Conservation (phyloP, 2,113 vertebrate species). For the Ammospiza caudacuta region DNA sequence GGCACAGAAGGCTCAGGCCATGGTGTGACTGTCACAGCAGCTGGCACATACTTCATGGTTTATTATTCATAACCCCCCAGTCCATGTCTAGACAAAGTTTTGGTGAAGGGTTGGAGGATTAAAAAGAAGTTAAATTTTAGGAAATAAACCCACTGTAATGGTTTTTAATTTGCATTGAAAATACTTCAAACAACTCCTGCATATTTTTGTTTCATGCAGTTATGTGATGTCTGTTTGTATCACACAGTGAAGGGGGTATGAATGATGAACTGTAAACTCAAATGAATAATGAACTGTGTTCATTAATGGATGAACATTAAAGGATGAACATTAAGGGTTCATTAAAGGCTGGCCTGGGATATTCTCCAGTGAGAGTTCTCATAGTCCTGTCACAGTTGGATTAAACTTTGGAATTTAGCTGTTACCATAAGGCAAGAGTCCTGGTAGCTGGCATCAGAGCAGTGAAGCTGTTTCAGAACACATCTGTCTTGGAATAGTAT, state of each 20-base stretch:
- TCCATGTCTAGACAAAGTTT: rapidly evolving
- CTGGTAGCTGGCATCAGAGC: neutral
- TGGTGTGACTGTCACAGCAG: rapidly evolving
- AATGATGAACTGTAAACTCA: neutral
- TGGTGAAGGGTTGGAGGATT: neutral
- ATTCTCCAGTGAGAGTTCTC: neutral
- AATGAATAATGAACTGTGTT: neutral
- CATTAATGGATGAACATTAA: neutral
- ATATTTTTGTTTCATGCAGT: rapidly evolving
- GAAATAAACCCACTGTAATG: neutral
- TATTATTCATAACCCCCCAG: rapidly evolving
- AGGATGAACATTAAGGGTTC: neutral
- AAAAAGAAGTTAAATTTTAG: neutral
- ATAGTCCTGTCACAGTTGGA: neutral
- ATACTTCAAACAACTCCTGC: neutral
- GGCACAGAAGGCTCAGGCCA: rapidly evolving
- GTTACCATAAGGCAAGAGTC: neutral
- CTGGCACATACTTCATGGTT: rapidly evolving
- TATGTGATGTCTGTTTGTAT: neutral
- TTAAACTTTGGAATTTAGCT: neutral
- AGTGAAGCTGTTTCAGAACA: neutral
- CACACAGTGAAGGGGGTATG: neutral
- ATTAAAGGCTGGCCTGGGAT: neutral
- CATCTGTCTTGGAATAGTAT: neutral
- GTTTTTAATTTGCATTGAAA: neutral